These are phyloP conservation scores for Alaudala cheleensis DNA, from an alignment of 2,113 vertebrate genomes.

Conservation along the genomic window DNA sequence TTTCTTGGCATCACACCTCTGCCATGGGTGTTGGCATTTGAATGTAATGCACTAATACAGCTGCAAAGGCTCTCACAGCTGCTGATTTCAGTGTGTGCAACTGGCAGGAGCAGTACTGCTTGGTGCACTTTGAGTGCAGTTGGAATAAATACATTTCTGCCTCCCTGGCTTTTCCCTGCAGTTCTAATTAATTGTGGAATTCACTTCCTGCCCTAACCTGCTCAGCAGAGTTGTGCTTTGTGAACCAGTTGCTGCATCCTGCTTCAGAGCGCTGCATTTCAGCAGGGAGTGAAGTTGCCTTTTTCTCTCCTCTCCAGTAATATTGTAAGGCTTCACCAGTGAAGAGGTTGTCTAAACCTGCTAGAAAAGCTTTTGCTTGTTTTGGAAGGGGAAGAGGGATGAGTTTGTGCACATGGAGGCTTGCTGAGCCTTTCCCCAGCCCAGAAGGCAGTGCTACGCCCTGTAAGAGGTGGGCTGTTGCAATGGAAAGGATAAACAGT, in stretches of 20 bases:
- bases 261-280: constrained; percentile 1
- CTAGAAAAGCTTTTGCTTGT: neutral
- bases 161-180: constrained; percentile 42
- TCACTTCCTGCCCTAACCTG: constrained; percentile 63
- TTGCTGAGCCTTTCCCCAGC: neutral
- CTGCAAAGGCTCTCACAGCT: constrained; percentile 33
- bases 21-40: constrained; percentile 34
- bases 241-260: neutral
- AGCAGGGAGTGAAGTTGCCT: neutral
- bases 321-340: neutral
- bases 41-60: neutral
- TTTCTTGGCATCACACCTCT: constrained; percentile 41
- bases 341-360: neutral
- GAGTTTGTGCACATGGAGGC: neutral
- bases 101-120: constrained; percentile 26
- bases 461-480: neutral
- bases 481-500: neutral
- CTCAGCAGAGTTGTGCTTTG: neutral
- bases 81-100: neutral
- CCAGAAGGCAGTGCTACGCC: neutral
- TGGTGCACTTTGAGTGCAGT: constrained; percentile 32
- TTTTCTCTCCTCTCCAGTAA: neutral
- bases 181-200: constrained; percentile 59
- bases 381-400: neutral
- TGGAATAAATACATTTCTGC: constrained; percentile 46